A percentile compares a stretch with the other conserved stretches of the same genome.
phyloP scores from a whole-genome alignment of 92 coral and sea anemone species.

The Blastomussa wellsi region DNA sequence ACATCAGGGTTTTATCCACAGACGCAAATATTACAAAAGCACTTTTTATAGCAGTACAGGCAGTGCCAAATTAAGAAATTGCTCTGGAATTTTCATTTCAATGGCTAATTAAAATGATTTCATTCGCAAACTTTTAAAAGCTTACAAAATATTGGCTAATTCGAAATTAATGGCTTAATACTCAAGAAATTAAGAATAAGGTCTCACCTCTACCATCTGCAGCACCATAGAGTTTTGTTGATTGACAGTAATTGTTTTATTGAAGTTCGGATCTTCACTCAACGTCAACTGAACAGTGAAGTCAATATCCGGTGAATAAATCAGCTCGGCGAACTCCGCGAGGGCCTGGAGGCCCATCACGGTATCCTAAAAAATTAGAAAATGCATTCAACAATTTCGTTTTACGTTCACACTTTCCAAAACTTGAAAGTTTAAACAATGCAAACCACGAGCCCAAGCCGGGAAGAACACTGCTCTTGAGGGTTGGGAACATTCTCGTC shows the following conservation, averaged over 20 bases:
- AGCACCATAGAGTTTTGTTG: conserved; percentile 78
- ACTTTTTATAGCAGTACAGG: neutral
- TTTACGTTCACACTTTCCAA: no score
- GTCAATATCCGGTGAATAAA: conserved; percentile 70
- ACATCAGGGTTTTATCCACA: neutral
- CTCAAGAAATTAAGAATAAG: neutral
- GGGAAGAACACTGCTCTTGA: neutral
- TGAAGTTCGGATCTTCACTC: conserved; percentile 62
- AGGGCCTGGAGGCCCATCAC: conserved; percentile 98
- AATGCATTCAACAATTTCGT: neutral
- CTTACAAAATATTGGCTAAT: neutral
- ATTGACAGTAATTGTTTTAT: conserved; percentile 63
- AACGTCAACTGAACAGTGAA: conserved; percentile 66
- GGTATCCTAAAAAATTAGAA: conserved; percentile 70
- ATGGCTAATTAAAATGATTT: neutral
- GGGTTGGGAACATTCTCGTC: no score
- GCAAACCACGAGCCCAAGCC: neutral
- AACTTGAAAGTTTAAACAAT: neutral
- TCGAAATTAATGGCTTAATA: neutral
- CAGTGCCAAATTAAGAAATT: neutral
- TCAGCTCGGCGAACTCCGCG: conserved; percentile 87
- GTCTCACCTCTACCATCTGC: conserved; percentile 79
- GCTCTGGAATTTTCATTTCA: neutral
- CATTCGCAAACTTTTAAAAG: neutral
- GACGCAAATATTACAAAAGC: no score